phyloP scores from a whole-genome alignment of 2,888 invertebrate species.

The Gandaritis pyraliata region DNA sequence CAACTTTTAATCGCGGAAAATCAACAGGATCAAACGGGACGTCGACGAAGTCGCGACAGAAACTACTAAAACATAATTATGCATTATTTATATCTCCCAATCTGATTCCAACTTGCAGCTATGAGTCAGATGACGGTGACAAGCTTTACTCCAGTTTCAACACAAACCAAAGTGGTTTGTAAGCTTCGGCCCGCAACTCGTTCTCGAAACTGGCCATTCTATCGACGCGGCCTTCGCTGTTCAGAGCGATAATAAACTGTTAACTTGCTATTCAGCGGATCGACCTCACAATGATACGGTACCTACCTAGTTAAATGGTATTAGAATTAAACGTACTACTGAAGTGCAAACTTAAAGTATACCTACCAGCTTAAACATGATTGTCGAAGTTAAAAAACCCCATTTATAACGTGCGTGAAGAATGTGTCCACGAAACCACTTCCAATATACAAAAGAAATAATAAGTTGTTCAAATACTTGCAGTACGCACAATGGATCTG shows the following conservation, averaged over 20 bases:
- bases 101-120: neutral
- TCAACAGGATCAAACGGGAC: too few relatives aligned
- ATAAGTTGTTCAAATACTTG: neutral
- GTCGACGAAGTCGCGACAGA: too few relatives aligned
- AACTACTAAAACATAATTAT: too few relatives aligned
- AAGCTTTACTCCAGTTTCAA: constrained; percentile 2
- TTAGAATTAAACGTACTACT: neutral
- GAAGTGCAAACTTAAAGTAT: neutral
- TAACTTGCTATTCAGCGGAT: neutral
- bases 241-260: too few relatives aligned
- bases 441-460: too few relatives aligned
- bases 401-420: too few relatives aligned
- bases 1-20: too few relatives aligned
- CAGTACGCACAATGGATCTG: too few relatives aligned
- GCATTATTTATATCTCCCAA: too few relatives aligned
- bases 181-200: constrained; percentile 1
- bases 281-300: neutral
- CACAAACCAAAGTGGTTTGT: constrained; percentile 11
- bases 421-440: too few relatives aligned
- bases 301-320: neutral
- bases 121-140: constrained; percentile 4
- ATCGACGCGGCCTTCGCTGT: constrained; percentile 1
- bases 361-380: too few relatives aligned
- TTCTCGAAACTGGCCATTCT: constrained; percentile 2
- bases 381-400: too few relatives aligned